Evolutionary conservation across 1,140 invertebrate genomes (phyloP).

Genomic region (Ridgeia piscesae): DNA sequence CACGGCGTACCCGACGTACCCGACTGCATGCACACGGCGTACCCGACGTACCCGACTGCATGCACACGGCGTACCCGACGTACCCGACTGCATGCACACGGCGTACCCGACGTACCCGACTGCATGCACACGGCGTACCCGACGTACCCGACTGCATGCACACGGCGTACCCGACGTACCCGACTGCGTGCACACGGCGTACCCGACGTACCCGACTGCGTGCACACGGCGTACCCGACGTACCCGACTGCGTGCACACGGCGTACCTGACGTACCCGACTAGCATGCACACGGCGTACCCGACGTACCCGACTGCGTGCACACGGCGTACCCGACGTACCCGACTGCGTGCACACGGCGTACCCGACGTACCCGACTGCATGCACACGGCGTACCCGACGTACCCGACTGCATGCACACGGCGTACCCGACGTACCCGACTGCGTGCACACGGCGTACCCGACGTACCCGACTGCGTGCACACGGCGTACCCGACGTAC

Average conservation of each 20-base stretch:
- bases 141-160: not conserved
- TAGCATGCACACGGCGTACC: not conserved
- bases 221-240: not conserved
- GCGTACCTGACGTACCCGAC: too few species aligned
- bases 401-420: not conserved
- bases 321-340: not conserved
- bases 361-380: too few species aligned
- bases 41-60: too few species aligned
- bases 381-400: not conserved
- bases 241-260: not conserved
- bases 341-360: not conserved
- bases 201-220: too few species aligned
- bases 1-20: not conserved
- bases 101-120: too few species aligned
- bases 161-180: not conserved
- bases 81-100: not conserved
- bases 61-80: not conserved
- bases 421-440: too few species aligned
- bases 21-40: not conserved
- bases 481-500: not conserved
- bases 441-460: not conserved
- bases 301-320: not conserved
- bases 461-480: not conserved
- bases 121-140: not conserved
- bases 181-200: not conserved